A percentile compares a stretch with the other conserved stretches of the same genome.
These are phyloP conservation scores for Athetis lepigone DNA, from an alignment of 2,888 invertebrate species.

Conservation along the genomic window DNA sequence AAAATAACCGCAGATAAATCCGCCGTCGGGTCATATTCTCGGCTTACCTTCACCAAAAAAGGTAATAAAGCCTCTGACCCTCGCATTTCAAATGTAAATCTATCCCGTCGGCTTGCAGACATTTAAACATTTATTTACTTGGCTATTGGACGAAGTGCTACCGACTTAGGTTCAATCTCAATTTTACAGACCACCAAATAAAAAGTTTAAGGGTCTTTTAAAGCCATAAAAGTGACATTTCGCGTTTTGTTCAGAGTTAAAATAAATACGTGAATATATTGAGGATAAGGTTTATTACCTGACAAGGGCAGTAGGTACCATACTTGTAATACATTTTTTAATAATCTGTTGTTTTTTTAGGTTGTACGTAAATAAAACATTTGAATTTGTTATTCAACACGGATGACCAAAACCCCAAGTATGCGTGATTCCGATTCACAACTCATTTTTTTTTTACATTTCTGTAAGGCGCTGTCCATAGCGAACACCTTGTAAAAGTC, in stretches of 20 bases:
- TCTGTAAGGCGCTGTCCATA: no score
- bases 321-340: no score
- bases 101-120: slow-evolving; percentile 71
- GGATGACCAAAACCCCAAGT: no score
- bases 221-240: slow-evolving; percentile 53
- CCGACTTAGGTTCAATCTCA: slow-evolving; percentile 65
- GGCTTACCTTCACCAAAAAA: slow-evolving; percentile 74
- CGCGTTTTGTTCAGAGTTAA: slow-evolving; percentile 38
- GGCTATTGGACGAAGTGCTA: slow-evolving; percentile 67
- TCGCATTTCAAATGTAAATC: slow-evolving; percentile 83
- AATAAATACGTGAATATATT: slow-evolving; percentile 35
- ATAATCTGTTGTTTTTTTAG: neutral
- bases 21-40: slow-evolving; percentile 60
- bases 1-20: slow-evolving; percentile 66
- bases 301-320: no score
- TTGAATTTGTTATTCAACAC: no score
- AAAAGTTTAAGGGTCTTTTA: slow-evolving; percentile 54
- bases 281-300: slow-evolving; percentile 33
- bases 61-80: slow-evolving; percentile 78
- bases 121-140: slow-evolving; percentile 80
- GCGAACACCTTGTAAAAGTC: no score
- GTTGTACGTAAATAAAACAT: no score
- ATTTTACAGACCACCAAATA: slow-evolving; percentile 65
- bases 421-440: no score
- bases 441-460: no score